Conservation (phyloP, 2,797 vertebrate species). For the Lithobates sylvaticus region DNA sequence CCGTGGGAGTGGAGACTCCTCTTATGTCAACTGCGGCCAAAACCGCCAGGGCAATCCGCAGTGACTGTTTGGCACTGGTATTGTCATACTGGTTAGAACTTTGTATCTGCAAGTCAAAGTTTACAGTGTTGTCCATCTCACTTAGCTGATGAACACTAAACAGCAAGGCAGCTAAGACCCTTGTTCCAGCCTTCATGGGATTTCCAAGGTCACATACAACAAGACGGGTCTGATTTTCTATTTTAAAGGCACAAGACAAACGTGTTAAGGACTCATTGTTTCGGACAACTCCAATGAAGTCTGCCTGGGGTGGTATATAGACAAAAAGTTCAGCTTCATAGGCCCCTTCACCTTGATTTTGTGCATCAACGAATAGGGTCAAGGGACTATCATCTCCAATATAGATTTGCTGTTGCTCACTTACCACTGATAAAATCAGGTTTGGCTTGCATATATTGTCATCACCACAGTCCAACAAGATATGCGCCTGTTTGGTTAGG, state of each 20-base stretch:
- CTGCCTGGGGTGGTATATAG: conserved; percentile 86
- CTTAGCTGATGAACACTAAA: conserved; percentile 95
- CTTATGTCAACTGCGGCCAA: conserved; percentile 90
- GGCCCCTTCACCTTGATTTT: conserved; percentile 93
- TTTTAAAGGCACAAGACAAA: conserved; percentile 93
- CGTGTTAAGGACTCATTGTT: conserved; percentile 85
- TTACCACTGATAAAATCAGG: conserved; percentile 85
- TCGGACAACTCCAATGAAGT: conserved; percentile 90
- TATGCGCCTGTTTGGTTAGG: conserved; percentile 93
- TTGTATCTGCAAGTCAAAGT: conserved; percentile 90
- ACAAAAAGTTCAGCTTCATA: conserved; percentile 94
- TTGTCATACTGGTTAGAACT: conserved; percentile 92
- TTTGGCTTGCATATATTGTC: conserved; percentile 96
- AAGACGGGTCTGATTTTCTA: conserved; percentile 91
- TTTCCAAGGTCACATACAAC: conserved; percentile 97
- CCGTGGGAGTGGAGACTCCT: conserved; percentile 89
- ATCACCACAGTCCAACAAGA: conserved; percentile 92
- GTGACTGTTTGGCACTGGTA: conserved; percentile 82
- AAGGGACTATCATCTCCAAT: conserved; percentile 93
- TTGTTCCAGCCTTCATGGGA: conserved; percentile 94
- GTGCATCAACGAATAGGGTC: conserved; percentile 85
- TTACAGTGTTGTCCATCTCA: conserved; percentile 92
- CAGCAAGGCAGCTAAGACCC: conserved; percentile 86
- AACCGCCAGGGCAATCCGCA: conserved; percentile 86
- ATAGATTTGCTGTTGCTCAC: conserved; percentile 90